Conservation (phyloP, 2,113 vertebrate genomes). For the Brachypodius melanocephalos region DNA sequence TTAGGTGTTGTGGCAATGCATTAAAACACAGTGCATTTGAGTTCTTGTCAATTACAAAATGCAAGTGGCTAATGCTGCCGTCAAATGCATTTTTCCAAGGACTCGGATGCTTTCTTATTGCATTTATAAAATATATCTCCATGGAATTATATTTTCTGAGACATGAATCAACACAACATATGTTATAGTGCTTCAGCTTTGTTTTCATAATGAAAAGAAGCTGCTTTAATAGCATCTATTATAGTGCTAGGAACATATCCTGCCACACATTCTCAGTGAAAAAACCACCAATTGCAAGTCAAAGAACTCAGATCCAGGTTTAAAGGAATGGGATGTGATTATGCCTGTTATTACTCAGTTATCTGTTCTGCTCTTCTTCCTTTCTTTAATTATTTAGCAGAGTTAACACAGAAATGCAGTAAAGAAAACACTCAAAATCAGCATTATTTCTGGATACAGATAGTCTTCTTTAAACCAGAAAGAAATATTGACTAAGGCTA, state of each 20-base stretch:
- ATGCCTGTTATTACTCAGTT: not conserved
- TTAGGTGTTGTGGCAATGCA: not conserved
- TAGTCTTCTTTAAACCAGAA: not conserved
- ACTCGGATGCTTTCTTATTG: not conserved
- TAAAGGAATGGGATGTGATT: not conserved
- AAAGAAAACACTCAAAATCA: not conserved
- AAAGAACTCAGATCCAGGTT: not conserved
- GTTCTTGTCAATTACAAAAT: conserved; percentile 5
- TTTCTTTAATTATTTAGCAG: not conserved
- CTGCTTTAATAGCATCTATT: conserved; percentile 49
- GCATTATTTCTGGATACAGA: not conserved
- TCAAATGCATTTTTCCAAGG: conserved; percentile 21
- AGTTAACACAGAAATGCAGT: not conserved
- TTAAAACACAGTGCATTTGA: not conserved
- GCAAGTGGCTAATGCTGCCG: conserved; percentile 4
- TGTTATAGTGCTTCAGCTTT: conserved; percentile 41
- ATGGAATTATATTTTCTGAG: conserved; percentile 36
- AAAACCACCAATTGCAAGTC: not conserved
- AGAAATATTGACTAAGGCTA: not conserved
- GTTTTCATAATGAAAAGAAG: conserved; percentile 52
- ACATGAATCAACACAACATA: conserved; percentile 56
- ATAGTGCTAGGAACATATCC: not conserved
- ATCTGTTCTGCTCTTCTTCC: not conserved
- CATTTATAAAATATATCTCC: conserved; percentile 43
- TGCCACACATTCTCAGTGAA: not conserved